Evolutionary conservation across 2,797 vertebrate species (phyloP).

Genomic region (Onychomys torridus): DNA sequence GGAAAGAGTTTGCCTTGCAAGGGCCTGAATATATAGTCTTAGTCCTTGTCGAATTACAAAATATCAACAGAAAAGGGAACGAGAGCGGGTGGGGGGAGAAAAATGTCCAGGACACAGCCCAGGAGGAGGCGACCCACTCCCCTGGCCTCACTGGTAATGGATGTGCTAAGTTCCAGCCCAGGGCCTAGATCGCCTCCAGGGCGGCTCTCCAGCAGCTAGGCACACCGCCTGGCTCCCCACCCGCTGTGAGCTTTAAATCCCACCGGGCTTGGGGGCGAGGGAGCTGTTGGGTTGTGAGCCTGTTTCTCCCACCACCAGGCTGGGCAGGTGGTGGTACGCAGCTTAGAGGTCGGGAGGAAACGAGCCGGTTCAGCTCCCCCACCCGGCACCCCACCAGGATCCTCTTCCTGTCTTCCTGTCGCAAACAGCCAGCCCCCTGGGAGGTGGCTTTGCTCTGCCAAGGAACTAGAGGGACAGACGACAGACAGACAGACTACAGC

Average conservation of each 20-base stretch:
- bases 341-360: constrained; percentile 67
- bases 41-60: not conserved
- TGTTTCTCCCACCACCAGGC: constrained; percentile 68
- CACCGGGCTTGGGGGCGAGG: constrained; percentile 7
- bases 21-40: not conserved
- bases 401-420: not conserved
- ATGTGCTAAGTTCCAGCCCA: not conserved
- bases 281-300: constrained; percentile 57
- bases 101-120: not conserved
- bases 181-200: not conserved
- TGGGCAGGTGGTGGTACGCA: constrained; percentile 64
- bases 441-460: constrained; percentile 2
- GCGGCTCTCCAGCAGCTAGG: not conserved
- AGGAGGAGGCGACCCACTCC: not conserved
- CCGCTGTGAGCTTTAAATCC: constrained; percentile 48
- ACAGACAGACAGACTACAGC: not conserved
- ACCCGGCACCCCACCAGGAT: not conserved
- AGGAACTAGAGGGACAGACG: not conserved
- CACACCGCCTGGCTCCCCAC: not conserved
- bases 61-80: not conserved
- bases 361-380: constrained; percentile 67
- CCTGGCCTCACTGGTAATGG: not conserved
- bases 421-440: not conserved
- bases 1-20: not conserved
- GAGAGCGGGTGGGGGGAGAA: rapidly evolving